Base-by-base conservation (phyloP, 2,113 vertebrate species). In the Nothoprocta perdicaria region DNA sequence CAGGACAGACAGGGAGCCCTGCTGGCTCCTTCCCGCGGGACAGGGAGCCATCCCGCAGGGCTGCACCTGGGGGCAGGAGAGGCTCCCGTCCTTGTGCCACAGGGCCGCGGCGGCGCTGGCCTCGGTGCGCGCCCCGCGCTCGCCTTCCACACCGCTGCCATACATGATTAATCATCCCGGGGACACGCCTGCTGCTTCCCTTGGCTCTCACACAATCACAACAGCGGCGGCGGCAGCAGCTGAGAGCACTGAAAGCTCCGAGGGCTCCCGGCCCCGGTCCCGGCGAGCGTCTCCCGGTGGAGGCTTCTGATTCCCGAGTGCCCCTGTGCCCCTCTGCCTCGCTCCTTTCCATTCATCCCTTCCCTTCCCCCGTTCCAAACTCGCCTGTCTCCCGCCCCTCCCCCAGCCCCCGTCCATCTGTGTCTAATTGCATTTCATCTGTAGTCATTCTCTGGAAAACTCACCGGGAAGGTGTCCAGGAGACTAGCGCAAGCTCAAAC, bases 101-200 rank as follows among this genome's bases (percentile, higher is more conserved):
- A 71, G 60, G 66, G 21, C 27, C 63, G 53, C 52, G 80, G 71
- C 88, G 89, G 91, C 71, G 82, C 65, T 83, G 92, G 71, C 90
- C 89, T 94, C 80, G 2, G 35, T 74, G 94, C 45, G 77, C 3
- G 41, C 73, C 73, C 94, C 67, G 35, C 33, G 63, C 90, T 89
- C 89, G 84, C 93, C 84, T 94, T 95, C 93, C 89, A 92, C 38
- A 1, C 90, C 52, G 88, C 93, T 96, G 93, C 92, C 94, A 95
- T 96, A 89, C 92, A 95, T 95, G 93, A 97, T 96, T 96, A 96
- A 96, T 96, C 95, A 94, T 93, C 93, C 82, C 89, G 83, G 95
- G 94, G 93, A 95, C 96, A 92, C 63, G 95, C 94, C 94, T 95
- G 89, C 95, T 87, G 88, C 93, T 95, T 91, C 86, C 92, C 92